These are phyloP conservation scores for Xiphydria camelus DNA, from an alignment of 2,888 invertebrate genomes.

Conservation along the genomic window DNA sequence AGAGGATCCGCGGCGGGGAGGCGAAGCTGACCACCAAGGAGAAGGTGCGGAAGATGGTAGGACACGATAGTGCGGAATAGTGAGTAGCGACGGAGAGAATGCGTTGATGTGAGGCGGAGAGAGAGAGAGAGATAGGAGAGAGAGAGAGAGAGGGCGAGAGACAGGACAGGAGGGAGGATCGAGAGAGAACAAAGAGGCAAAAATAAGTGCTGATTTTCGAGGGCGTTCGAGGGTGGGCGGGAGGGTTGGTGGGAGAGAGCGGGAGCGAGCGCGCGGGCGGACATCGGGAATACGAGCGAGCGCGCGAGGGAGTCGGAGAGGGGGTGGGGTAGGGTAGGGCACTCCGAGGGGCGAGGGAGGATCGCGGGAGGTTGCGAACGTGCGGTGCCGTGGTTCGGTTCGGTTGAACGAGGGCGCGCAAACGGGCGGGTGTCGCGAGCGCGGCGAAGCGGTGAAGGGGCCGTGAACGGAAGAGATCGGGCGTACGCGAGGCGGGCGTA, in stretches of 20 bases:
- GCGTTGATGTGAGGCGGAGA: no score
- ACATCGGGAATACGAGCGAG: conserved; percentile 17
- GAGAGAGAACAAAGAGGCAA: conserved; percentile 48
- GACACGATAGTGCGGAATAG: no score
- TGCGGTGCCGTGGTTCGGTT: no score
- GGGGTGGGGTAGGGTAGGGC: conserved; percentile 18
- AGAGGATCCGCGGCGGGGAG: no score
- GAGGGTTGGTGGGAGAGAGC: conserved; percentile 15
- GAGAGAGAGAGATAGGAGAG: conserved; percentile 3
- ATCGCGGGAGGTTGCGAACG: conserved; percentile 34
- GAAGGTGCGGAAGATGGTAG: no score
- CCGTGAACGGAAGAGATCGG: conserved; percentile 40
- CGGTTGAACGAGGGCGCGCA: conserved; percentile 49
- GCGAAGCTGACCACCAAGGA: no score
- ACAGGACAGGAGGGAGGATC: conserved; percentile 9
- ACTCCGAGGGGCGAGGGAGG: conserved; percentile 34
- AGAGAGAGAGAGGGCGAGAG: conserved; percentile 17
- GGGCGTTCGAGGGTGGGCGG: no score
- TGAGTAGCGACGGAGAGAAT: no score
- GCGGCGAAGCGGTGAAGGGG: conserved; percentile 41
- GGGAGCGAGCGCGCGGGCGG: conserved; percentile 8
- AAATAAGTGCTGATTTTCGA: conserved; percentile 41
- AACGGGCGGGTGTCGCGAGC: conserved; percentile 33
- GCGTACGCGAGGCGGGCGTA: conserved; percentile 42
- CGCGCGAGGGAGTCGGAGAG: conserved; percentile 10